Conservation (phyloP, 2,888 invertebrate species). For the Glaucopsyche alexis region DNA sequence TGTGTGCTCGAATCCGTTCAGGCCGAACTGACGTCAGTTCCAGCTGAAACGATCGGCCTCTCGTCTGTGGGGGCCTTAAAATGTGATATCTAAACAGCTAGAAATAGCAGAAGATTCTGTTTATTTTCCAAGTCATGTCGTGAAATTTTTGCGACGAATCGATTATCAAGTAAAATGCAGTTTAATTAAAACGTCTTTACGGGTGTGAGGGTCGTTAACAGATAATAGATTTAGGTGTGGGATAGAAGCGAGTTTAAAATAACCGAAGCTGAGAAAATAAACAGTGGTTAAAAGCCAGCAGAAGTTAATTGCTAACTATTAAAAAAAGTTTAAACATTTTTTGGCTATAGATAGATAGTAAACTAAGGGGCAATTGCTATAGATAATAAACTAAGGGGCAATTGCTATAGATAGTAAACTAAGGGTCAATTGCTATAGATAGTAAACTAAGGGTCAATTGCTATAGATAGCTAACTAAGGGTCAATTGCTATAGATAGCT, state of each 20-base stretch:
- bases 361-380: too few relatives aligned
- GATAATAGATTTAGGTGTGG: not conserved
- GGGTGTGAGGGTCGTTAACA: not conserved
- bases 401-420: too few relatives aligned
- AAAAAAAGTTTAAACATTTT: not conserved
- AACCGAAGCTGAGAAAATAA: not conserved
- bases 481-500: too few relatives aligned
- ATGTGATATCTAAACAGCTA: not conserved
- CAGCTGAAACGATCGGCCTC: too few relatives aligned
- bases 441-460: too few relatives aligned
- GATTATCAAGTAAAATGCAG: not conserved
- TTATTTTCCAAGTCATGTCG: not conserved
- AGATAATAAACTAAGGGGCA: too few relatives aligned
- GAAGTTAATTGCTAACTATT: not conserved
- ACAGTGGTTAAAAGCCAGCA: not conserved
- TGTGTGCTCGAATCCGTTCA: too few relatives aligned
- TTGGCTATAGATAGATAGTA: too few relatives aligned
- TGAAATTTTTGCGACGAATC: not conserved
- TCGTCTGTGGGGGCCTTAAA: too few relatives aligned
- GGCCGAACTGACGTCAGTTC: too few relatives aligned
- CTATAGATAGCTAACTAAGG: too few relatives aligned
- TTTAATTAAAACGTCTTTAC: slow-evolving; percentile 14
- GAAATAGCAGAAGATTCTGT: not conserved
- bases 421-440: too few relatives aligned
- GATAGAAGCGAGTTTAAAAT: not conserved